Conservation (phyloP, 2,888 invertebrate species). For the Poecilobothrus nobilitatus region DNA sequence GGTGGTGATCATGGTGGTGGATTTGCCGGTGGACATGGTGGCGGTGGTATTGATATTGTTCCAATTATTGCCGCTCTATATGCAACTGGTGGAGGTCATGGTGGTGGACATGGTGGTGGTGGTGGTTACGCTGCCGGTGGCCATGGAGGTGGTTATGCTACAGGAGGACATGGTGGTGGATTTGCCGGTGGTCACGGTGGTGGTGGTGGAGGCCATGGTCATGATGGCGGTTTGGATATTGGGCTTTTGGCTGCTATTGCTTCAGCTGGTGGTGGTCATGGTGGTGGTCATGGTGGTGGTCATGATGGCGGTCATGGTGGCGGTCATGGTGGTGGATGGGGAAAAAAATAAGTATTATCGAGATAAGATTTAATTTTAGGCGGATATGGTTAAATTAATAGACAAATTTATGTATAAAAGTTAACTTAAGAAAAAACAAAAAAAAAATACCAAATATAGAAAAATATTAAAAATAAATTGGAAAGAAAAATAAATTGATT, state of each 20-base stretch:
- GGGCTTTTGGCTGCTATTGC: neutral
- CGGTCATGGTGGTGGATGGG: neutral
- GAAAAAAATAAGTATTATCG: neutral
- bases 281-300: neutral
- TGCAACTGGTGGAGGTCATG: neutral
- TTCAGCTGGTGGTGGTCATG: neutral
- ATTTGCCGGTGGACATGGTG: neutral
- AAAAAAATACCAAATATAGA: no score
- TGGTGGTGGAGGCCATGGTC: neutral
- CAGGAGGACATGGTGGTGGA: neutral
- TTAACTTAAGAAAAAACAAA: no score
- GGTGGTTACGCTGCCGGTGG: neutral
- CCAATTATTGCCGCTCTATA: neutral
- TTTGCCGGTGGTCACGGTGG: neutral
- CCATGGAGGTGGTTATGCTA: neutral
- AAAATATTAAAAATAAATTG: no score
- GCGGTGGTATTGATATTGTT: neutral
- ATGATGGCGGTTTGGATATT: neutral
- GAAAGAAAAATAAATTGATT: no score
- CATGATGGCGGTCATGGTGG: neutral
- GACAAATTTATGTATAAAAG: neutral
- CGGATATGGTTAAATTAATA: no score
- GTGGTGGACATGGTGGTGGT: neutral
- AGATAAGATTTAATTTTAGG: no score
- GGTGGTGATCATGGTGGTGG: neutral